Evolutionary conservation across 2,797 vertebrate species (phyloP).

Genomic region (Notolabrus celidotus): DNA sequence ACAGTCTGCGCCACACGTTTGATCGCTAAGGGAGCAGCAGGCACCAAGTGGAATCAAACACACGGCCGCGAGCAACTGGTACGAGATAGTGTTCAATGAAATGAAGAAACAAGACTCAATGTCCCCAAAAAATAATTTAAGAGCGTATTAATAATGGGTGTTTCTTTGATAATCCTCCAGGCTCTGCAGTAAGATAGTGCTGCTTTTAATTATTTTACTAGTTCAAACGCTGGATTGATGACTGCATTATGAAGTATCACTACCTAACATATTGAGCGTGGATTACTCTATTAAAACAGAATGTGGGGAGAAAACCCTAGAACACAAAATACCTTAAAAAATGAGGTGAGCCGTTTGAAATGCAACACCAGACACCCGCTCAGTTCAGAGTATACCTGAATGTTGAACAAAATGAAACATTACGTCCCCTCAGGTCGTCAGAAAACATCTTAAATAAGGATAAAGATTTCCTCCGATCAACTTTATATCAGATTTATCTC

Average conservation of each 20-base stretch:
- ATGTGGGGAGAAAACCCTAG: too few species aligned
- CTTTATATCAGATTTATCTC: background rate
- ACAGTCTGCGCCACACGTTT: slow-evolving; percentile 45
- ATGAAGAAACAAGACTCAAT: slow-evolving; percentile 14
- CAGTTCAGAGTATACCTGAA: slow-evolving; percentile 23
- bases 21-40: slow-evolving; percentile 30
- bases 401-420: slow-evolving; percentile 7
- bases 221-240: slow-evolving; percentile 10
- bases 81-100: slow-evolving; percentile 30
- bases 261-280: slow-evolving; percentile 5
- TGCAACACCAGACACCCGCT: too few species aligned
- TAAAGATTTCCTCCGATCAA: background rate
- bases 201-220: background rate
- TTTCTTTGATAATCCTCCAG: slow-evolving; percentile 17
- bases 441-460: background rate
- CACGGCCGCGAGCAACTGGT: slow-evolving; percentile 39
- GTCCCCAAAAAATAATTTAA: background rate
- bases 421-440: background rate
- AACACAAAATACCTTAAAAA: slow-evolving; percentile 7
- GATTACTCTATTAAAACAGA: slow-evolving; percentile 13
- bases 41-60: slow-evolving; percentile 44
- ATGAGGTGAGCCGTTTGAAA: slow-evolving; percentile 30
- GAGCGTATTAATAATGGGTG: slow-evolving; percentile 13
- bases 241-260: slow-evolving; percentile 10
- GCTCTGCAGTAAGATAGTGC: slow-evolving; percentile 12